Conservation (phyloP, 2,113 vertebrate species). For the Passer montanus region DNA sequence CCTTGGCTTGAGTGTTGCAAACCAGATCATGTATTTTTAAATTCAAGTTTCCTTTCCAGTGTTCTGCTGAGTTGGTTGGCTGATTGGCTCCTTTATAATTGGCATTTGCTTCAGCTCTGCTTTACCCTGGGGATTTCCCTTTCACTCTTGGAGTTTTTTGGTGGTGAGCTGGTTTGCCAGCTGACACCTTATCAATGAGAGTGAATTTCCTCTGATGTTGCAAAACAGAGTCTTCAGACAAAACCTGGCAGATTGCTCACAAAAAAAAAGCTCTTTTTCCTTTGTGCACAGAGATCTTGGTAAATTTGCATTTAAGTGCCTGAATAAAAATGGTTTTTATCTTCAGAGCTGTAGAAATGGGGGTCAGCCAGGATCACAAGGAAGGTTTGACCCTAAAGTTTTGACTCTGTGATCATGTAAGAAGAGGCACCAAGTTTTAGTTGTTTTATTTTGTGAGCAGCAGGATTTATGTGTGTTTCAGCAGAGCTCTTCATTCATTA, state of each 20-base stretch:
- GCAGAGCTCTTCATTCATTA: background rate
- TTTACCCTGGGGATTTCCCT: slow-evolving; percentile 71
- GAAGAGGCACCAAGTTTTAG: background rate
- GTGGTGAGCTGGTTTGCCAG: slow-evolving; percentile 69
- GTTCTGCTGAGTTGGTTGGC: slow-evolving; percentile 45
- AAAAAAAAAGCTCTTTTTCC: background rate
- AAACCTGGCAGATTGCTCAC: background rate
- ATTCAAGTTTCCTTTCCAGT: slow-evolving; percentile 57
- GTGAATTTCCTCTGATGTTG: slow-evolving; percentile 62
- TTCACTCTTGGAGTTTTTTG: slow-evolving; percentile 70
- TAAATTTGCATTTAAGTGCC: background rate
- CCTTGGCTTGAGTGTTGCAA: slow-evolving; percentile 23
- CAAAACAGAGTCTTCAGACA: slow-evolving; percentile 18
- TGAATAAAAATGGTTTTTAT: background rate
- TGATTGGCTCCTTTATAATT: background rate
- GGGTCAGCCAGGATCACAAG: background rate
- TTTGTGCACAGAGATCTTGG: background rate
- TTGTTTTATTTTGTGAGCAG: background rate
- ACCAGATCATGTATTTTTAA: slow-evolving; percentile 47
- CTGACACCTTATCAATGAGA: slow-evolving; percentile 53
- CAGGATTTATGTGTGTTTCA: background rate
- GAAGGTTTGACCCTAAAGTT: background rate
- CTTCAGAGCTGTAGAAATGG: background rate
- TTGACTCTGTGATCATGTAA: background rate
- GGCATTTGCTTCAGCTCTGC: slow-evolving; percentile 36